Percentiles rank a stretch among this genome's conserved stretches.
phyloP scores from a whole-genome alignment of 2,113 vertebrate genomes.

The Apteryx owenii region DNA sequence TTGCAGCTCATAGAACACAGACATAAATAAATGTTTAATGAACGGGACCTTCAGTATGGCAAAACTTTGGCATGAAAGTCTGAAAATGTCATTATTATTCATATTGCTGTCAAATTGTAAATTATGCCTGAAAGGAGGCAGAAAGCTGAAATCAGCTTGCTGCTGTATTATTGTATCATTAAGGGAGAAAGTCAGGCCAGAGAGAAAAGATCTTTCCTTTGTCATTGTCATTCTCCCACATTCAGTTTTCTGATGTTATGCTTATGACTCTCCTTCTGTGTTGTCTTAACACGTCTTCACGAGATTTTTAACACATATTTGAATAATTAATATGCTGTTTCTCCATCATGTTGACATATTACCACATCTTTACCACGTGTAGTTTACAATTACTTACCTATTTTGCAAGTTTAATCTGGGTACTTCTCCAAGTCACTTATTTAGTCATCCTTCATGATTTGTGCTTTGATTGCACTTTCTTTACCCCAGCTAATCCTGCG shows the following conservation, averaged over 20 bases:
- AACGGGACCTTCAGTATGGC: background rate
- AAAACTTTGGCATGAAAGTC: background rate
- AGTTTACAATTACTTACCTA: background rate
- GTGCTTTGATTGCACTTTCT: background rate
- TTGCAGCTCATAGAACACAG: background rate
- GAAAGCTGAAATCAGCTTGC: background rate
- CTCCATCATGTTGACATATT: background rate
- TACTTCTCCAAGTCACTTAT: background rate
- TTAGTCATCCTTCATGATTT: background rate
- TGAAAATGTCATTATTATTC: constrained; percentile 6
- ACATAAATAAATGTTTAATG: constrained; percentile 34
- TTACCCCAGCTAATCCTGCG: background rate
- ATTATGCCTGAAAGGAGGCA: constrained; percentile 29
- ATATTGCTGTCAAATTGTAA: constrained; percentile 26
- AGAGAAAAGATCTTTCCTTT: background rate
- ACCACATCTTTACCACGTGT: background rate
- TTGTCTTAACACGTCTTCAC: background rate
- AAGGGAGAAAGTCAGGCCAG: background rate
- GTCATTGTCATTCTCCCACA: background rate
- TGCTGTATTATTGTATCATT: background rate
- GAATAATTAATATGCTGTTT: background rate
- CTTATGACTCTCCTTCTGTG: background rate
- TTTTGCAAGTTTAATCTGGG: background rate
- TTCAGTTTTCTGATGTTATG: background rate
- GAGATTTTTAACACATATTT: background rate